Evolutionary conservation across 2,888 invertebrate species (phyloP).

Genomic region (Cetonia aurata): DNA sequence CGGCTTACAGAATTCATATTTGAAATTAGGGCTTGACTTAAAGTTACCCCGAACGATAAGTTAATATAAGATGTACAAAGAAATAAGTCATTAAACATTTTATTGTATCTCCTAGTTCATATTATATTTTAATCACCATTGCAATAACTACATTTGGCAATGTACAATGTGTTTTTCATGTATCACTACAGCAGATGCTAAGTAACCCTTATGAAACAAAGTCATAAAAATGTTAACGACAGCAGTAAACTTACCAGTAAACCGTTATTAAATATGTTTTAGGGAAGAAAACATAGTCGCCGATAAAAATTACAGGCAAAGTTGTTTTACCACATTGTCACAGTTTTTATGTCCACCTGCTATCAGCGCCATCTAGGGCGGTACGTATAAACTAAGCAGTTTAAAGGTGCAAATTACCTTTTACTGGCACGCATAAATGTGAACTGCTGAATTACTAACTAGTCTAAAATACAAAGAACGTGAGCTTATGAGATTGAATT

Average conservation of each 20-base stretch:
- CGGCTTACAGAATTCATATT: too few relatives aligned
- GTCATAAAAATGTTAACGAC: constrained; percentile 26
- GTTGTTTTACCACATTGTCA: constrained; percentile 35
- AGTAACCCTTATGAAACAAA: constrained; percentile 1
- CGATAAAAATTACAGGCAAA: constrained; percentile 37
- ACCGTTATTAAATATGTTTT: constrained; percentile 34
- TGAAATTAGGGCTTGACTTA: too few relatives aligned
- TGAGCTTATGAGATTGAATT: too few relatives aligned
- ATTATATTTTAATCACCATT: too few relatives aligned
- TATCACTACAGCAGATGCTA: not conserved
- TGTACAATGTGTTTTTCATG: too few relatives aligned
- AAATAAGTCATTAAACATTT: too few relatives aligned
- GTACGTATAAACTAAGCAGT: constrained; percentile 52
- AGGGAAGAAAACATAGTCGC: constrained; percentile 15
- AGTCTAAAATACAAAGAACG: too few relatives aligned
- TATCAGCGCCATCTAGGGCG: constrained; percentile 15
- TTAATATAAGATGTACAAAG: too few relatives aligned
- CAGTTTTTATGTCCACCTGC: constrained; percentile 12
- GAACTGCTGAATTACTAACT: too few relatives aligned
- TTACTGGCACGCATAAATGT: constrained; percentile 59
- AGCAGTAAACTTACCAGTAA: constrained; percentile 17
- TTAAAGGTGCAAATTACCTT: constrained; percentile 57
- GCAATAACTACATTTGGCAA: too few relatives aligned
- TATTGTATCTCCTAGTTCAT: too few relatives aligned
- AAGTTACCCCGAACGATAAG: too few relatives aligned